phyloP scores from a whole-genome alignment of 2,113 vertebrate genomes.

The Oxyruncus cristatus region DNA sequence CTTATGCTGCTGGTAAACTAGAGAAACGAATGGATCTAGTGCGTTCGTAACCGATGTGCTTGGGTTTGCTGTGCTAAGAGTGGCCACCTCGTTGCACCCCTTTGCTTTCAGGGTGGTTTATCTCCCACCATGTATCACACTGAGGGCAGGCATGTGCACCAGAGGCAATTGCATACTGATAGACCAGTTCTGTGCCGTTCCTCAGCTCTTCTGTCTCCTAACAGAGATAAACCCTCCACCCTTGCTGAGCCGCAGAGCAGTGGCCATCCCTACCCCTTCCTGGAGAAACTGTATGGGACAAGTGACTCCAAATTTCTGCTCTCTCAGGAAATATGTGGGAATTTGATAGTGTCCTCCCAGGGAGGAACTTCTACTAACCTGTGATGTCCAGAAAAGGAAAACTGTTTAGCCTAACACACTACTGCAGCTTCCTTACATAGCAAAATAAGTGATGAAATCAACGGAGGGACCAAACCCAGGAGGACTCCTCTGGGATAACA shows the following conservation, averaged over 20 bases:
- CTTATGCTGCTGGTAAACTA: neutral
- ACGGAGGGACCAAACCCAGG: neutral
- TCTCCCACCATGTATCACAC: neutral
- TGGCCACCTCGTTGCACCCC: neutral
- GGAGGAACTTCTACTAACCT: neutral
- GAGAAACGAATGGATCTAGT: neutral
- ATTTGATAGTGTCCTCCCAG: neutral
- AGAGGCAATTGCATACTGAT: neutral
- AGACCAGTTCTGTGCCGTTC: neutral
- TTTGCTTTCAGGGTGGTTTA: neutral
- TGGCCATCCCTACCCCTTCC: neutral
- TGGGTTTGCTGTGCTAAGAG: neutral
- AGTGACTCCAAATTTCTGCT: neutral
- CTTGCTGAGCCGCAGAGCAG: rapidly evolving
- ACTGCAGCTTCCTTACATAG: neutral
- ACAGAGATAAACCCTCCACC: neutral
- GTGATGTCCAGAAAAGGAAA: neutral
- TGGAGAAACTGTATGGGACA: neutral
- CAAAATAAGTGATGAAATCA: neutral
- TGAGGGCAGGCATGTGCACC: rapidly evolving
- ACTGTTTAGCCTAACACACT: neutral
- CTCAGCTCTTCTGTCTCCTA: neutral
- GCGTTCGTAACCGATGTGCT: neutral
- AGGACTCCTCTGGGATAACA: neutral
- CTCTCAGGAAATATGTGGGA: neutral